Conservation (phyloP, 2,797 vertebrate species). For the Carapus acus region DNA sequence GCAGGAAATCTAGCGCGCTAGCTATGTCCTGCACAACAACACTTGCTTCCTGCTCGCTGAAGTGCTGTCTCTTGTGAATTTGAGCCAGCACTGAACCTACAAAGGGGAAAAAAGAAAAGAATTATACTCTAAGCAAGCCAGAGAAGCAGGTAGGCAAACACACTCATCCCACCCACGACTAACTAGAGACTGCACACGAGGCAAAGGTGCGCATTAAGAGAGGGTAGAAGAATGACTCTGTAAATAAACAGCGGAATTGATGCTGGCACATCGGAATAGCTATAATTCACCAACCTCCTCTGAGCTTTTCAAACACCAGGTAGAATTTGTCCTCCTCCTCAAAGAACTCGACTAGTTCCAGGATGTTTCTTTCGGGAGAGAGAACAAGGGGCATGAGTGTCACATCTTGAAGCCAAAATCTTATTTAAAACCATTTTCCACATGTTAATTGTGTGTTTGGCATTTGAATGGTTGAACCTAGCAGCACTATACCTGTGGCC, state of each 20-base stretch:
- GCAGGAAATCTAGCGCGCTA: constrained; percentile 92
- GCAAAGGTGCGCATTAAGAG: background rate
- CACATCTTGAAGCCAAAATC: background rate
- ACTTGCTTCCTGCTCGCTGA: constrained; percentile 93
- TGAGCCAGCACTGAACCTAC: constrained; percentile 93
- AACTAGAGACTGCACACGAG: background rate
- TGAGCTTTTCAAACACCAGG: constrained; percentile 96
- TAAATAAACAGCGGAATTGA: constrained; percentile 8
- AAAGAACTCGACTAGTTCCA: constrained; percentile 97
- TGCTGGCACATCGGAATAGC: background rate
- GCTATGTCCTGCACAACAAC: constrained; percentile 94
- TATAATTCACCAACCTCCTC: constrained; percentile 76
- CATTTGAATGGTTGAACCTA: too few relatives aligned
- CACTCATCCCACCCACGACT: background rate
- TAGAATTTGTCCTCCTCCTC: constrained; percentile 98
- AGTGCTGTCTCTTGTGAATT: constrained; percentile 90
- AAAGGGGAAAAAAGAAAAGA: background rate
- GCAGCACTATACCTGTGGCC: constrained; percentile 82
- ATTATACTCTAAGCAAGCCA: background rate
- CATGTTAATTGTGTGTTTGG: too few relatives aligned
- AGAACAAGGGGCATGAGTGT: constrained; percentile 3
- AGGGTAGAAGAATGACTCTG: constrained; percentile 7
- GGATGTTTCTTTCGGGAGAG: constrained; percentile 81
- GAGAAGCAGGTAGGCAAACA: background rate
- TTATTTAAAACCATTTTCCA: too few relatives aligned